Conservation (phyloP, 2,113 vertebrate species). For the Telmatochromis brachygnathus region DNA sequence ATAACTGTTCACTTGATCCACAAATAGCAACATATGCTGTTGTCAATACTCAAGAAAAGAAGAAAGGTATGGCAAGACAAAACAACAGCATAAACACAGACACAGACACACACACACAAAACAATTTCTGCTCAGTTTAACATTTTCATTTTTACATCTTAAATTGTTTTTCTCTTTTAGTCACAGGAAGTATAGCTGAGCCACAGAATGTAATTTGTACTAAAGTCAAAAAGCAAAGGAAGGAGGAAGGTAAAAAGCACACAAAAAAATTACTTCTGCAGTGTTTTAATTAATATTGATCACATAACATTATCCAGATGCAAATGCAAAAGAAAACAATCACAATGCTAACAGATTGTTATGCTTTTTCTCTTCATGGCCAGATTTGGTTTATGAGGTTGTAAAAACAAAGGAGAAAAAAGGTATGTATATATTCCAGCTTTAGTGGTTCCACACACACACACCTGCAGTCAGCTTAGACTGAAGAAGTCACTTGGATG, state of each 20-base stretch:
- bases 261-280: not conserved
- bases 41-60: not conserved
- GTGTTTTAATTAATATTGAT: not conserved
- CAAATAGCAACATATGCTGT: not conserved
- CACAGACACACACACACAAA: not conserved
- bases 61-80: fast-evolving
- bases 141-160: not conserved
- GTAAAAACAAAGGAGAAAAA: not conserved
- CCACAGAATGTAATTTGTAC: too few species aligned
- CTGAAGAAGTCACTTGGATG: not conserved
- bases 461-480: not conserved
- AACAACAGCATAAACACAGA: not conserved
- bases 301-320: not conserved
- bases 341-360: not conserved
- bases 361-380: fast-evolving
- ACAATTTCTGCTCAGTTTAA: not conserved
- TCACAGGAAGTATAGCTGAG: too few species aligned
- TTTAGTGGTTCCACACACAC: fast-evolving
- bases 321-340: not conserved
- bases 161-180: too few species aligned
- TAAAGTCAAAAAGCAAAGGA: not conserved
- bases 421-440: not conserved
- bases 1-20: not conserved
- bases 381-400: not conserved
- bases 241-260: not conserved